Evolutionary conservation across 2,888 invertebrate species (phyloP).

Genomic region (Crematogaster levior): DNA sequence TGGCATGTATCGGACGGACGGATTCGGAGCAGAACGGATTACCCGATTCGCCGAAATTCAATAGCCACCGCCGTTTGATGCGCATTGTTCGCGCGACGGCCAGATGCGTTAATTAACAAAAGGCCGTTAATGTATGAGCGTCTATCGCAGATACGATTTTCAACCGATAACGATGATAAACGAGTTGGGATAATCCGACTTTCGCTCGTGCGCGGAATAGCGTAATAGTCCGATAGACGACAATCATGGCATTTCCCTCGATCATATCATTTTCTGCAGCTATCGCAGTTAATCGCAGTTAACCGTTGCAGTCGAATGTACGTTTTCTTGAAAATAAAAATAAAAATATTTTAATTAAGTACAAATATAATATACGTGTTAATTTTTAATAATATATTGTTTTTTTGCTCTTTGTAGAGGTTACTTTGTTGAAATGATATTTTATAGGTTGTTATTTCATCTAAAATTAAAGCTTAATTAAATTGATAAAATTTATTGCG

Average conservation of each 20-base stretch:
- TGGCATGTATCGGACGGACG: conserved; percentile 44
- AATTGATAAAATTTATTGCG: too few relatives aligned
- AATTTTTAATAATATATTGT: not conserved
- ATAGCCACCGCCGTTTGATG: conserved; percentile 62
- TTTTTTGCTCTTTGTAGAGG: not conserved
- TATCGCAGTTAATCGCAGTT: not conserved
- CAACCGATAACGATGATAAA: conserved; percentile 48
- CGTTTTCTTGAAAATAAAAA: not conserved
- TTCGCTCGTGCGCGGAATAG: not conserved
- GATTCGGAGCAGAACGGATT: conserved; percentile 55
- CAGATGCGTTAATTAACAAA: conserved; percentile 69
- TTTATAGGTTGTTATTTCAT: not conserved
- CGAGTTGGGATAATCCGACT: conserved; percentile 33
- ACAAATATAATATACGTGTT: not conserved
- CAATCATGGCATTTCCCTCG: not conserved
- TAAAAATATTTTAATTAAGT: not conserved
- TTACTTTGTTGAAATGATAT: not conserved
- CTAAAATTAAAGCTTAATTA: too few relatives aligned
- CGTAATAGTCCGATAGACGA: conserved; percentile 15
- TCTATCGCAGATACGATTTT: conserved; percentile 52
- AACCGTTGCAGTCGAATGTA: not conserved
- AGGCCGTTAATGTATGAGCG: conserved; percentile 60
- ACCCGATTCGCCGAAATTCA: conserved; percentile 63
- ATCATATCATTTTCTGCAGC: not conserved
- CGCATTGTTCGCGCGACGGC: conserved; percentile 63